Evolutionary conservation across 1,140 invertebrate genomes (phyloP), one percentile per base, ranked within the genome.

Genomic region (Diprion similis): DNA sequence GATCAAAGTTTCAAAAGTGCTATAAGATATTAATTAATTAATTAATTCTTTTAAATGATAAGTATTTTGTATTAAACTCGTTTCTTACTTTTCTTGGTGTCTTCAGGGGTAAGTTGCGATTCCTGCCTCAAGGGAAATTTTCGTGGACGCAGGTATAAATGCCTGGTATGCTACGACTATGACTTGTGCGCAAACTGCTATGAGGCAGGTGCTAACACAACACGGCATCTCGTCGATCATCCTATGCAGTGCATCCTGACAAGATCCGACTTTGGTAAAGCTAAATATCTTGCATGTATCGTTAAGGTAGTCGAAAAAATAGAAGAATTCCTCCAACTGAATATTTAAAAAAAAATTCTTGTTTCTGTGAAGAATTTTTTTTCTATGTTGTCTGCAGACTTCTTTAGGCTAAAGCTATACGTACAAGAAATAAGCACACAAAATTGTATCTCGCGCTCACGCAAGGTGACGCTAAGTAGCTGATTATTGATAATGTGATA

Each of bases 241-340:
- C 96, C 98, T 74, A 97, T 99, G 95, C 98, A 99, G 90, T 99
- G 97, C 87, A 99, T 99, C 82, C 92, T 99, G 79, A 98, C 97
- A 80, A 92, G 97, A 90, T 93, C 95, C 89, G 97, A 99, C 91
- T 97, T 96, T 91, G 97, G 95, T 96, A 90, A 91, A 88, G 79
- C 24, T 37, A 1, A 37, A 37, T 37, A 37, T 37, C 24, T 37
- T 37, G 1, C 24, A 37, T 37, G 24, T 37, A 37, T 1, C 24
- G 6, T 37, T 37, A 37, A 37, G 24, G 2, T 37, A 37, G 24
- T 37, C 24, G 24, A 37, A 37, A 37, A 37, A 6, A 3, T 37
- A 37, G 2, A 37, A 37, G 24, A 37, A 37, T 37, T 37, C 24
- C 2, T n/a, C 2, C 24, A 37, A 37, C 2, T 37, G 24, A 37